Evolutionary conservation across 2,888 invertebrate genomes (phyloP).

Genomic region (Rhingia campestris): DNA sequence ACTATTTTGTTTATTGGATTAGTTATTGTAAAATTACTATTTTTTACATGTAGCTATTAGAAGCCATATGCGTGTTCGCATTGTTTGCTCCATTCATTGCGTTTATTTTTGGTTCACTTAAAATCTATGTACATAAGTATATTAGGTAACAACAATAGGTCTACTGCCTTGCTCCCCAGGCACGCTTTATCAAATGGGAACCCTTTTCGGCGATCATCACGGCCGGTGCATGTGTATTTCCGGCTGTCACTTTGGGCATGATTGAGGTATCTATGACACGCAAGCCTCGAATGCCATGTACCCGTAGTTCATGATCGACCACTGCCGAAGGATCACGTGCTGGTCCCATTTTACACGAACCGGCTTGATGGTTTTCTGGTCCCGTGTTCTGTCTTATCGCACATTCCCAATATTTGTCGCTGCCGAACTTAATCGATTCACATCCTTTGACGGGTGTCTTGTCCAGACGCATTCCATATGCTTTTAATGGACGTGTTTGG

Average conservation of each 20-base stretch:
- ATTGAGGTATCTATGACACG: slow-evolving; percentile 91
- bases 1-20: slow-evolving; percentile 64
- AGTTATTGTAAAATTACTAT: slow-evolving; percentile 68
- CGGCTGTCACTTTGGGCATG: slow-evolving; percentile 90
- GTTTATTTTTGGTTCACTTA: slow-evolving; percentile 62
- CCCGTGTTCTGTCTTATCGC: slow-evolving; percentile 88
- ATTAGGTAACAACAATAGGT: slow-evolving; percentile 26
- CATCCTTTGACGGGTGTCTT: slow-evolving; percentile 89
- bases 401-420: slow-evolving; percentile 90
- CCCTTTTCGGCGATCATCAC: slow-evolving; percentile 92
- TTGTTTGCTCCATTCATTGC: slow-evolving; percentile 13
- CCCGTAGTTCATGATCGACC: slow-evolving; percentile 86
- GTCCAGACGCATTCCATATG: slow-evolving; percentile 90
- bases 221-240: slow-evolving; percentile 90
- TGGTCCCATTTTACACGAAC: slow-evolving; percentile 93
- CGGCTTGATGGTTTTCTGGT: slow-evolving; percentile 92
- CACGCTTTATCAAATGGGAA: slow-evolving; percentile 80
- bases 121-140: slow-evolving; percentile 56
- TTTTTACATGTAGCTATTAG: slow-evolving; percentile 38
- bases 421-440: slow-evolving; percentile 88
- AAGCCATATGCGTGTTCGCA: slow-evolving; percentile 59
- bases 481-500: slow-evolving; percentile 86
- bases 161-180: slow-evolving; percentile 81
- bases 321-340: slow-evolving; percentile 88
- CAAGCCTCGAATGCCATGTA: slow-evolving; percentile 86